These are phyloP conservation scores for Pogonognathellus flavescens DNA, from an alignment of 1,140 invertebrate species.

Conservation along the genomic window DNA sequence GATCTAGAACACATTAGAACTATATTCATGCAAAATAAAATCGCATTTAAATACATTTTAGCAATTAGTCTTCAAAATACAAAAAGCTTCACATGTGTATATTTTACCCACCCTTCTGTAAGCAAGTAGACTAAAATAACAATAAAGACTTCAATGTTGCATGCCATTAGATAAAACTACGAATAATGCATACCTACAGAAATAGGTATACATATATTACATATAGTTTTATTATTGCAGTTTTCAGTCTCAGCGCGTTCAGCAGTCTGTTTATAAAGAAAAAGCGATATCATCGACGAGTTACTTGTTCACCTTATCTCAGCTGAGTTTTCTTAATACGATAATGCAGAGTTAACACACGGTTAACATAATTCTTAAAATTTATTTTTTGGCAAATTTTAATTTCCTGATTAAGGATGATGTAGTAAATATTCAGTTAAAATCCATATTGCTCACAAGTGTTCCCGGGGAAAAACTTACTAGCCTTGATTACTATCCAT, in stretches of 20 bases:
- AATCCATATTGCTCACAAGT: too few relatives aligned
- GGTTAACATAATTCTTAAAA: not conserved
- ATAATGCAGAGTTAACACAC: not conserved
- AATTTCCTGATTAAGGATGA: too few relatives aligned
- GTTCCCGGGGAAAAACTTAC: too few relatives aligned
- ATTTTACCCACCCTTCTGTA: too few relatives aligned
- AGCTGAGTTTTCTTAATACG: not conserved
- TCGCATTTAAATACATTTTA: too few relatives aligned
- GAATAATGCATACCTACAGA: not conserved
- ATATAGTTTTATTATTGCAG: constrained; percentile 17
- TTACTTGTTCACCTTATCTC: not conserved
- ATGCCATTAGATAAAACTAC: not conserved
- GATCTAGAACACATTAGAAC: too few relatives aligned
- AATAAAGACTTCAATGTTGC: not conserved
- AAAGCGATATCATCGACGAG: not conserved
- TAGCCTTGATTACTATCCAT: too few relatives aligned
- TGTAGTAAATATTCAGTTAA: too few relatives aligned
- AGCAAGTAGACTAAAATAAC: too few relatives aligned
- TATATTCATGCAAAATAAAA: too few relatives aligned
- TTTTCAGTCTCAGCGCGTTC: constrained; percentile 29
- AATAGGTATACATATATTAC: not conserved
- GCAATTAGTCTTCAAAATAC: too few relatives aligned
- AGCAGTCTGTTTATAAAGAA: not conserved
- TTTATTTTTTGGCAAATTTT: not conserved
- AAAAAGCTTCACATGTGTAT: too few relatives aligned